Evolutionary conservation across 2,888 invertebrate species (phyloP).

Genomic region (Drosophila dives): DNA sequence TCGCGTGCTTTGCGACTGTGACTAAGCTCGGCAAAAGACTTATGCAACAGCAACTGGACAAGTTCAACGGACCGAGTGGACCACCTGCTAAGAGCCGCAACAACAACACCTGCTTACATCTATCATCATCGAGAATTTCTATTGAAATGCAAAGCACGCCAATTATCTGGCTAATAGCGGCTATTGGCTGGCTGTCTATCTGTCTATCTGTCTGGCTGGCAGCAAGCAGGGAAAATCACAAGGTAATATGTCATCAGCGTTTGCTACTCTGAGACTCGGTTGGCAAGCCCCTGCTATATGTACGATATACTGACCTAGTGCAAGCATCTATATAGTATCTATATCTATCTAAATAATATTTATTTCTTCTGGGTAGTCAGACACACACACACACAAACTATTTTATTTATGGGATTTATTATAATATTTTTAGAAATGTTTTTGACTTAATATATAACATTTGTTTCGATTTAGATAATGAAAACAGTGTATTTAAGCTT

Average conservation of each 20-base stretch:
- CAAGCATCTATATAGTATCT: slow-evolving; percentile 13
- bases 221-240: slow-evolving; percentile 48
- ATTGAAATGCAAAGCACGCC: slow-evolving; percentile 46
- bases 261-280: slow-evolving; percentile 8
- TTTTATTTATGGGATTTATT: slow-evolving; percentile 34
- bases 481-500: neutral
- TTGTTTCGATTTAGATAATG: slow-evolving; percentile 9
- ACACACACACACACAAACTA: neutral
- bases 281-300: slow-evolving; percentile 40
- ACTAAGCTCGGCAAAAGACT: slow-evolving; percentile 17
- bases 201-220: too few species aligned
- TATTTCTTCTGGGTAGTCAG: neutral
- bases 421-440: slow-evolving; percentile 20
- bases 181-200: too few species aligned
- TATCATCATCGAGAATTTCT: slow-evolving; percentile 39
- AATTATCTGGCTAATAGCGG: slow-evolving; percentile 43
- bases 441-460: slow-evolving; percentile 25
- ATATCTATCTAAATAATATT: neutral
- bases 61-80: slow-evolving; percentile 1
- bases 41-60: slow-evolving; percentile 1
- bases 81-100: slow-evolving; percentile 3
- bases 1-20: slow-evolving; percentile 27
- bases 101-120: neutral
- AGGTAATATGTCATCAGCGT: slow-evolving; percentile 10
- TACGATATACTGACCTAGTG: slow-evolving; percentile 38